Percentiles rank a stretch among this genome's conserved stretches.
Conservation (phyloP, 1,140 invertebrate genomes). For the Chionoecetes opilio region DNA sequence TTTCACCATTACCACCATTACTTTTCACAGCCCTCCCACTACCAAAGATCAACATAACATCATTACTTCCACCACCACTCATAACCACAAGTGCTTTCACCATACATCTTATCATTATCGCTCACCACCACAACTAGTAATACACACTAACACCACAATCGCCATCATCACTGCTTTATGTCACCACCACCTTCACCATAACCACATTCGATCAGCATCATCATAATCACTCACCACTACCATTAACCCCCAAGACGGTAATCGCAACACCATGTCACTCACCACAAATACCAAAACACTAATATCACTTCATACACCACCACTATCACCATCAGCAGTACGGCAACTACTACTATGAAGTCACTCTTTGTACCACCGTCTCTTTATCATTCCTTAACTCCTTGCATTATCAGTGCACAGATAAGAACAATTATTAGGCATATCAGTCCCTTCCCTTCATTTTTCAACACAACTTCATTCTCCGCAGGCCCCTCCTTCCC, state of each 20-base stretch:
- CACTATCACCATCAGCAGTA: neutral
- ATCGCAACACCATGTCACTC: neutral
- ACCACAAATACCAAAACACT: neutral
- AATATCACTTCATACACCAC: neutral
- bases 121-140: neutral
- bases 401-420: neutral
- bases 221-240: no score
- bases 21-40: neutral
- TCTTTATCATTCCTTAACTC: constrained; percentile 6
- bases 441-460: neutral
- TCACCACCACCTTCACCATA: no score
- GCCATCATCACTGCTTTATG: neutral
- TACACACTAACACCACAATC: neutral
- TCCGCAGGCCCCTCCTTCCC: neutral
- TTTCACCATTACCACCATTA: no score
- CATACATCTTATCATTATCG: neutral
- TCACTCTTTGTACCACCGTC: neutral
- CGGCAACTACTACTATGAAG: neutral
- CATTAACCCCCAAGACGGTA: neutral
- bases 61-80: neutral
- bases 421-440: neutral
- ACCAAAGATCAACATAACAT: neutral
- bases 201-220: neutral
- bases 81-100: neutral
- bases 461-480: neutral